Conservation (phyloP, 2,888 invertebrate genomes). For the Acrobasis suavella region DNA sequence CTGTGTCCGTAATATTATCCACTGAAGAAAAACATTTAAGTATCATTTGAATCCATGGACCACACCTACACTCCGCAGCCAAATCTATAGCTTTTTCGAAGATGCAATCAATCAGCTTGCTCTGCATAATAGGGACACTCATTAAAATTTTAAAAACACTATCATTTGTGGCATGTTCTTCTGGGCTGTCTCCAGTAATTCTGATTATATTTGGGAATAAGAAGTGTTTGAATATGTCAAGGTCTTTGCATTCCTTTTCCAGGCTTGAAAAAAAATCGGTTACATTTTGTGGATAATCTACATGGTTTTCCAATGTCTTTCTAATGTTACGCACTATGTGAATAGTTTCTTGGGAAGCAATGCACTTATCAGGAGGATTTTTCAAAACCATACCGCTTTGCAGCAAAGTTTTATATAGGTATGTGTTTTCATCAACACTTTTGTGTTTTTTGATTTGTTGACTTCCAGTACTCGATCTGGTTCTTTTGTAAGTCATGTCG, state of each 20-base stretch:
- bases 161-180: conserved; percentile 69
- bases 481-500: conserved; percentile 44
- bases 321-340: conserved; percentile 70
- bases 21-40: conserved; percentile 86
- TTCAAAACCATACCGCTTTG: conserved; percentile 63
- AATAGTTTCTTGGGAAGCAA: conserved; percentile 65
- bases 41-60: conserved; percentile 82
- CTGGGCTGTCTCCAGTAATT: conserved; percentile 48
- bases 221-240: conserved; percentile 55
- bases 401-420: conserved; percentile 52
- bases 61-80: conserved; percentile 74
- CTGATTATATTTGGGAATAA: conserved; percentile 67
- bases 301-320: conserved; percentile 52
- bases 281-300: conserved; percentile 82
- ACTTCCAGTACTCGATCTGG: conserved; percentile 31
- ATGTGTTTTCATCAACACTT: conserved; percentile 40
- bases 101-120: conserved; percentile 82
- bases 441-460: conserved; percentile 53
- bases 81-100: conserved; percentile 84
- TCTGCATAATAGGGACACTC: conserved; percentile 83
- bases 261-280: conserved; percentile 69
- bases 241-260: conserved; percentile 45
- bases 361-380: conserved; percentile 58
- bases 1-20: conserved; percentile 82
- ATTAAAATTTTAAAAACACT: conserved; percentile 85